Percentiles rank a stretch among this genome's conserved stretches.
Conservation (phyloP, 1,140 invertebrate genomes). For the Aphis craccivora region DNA sequence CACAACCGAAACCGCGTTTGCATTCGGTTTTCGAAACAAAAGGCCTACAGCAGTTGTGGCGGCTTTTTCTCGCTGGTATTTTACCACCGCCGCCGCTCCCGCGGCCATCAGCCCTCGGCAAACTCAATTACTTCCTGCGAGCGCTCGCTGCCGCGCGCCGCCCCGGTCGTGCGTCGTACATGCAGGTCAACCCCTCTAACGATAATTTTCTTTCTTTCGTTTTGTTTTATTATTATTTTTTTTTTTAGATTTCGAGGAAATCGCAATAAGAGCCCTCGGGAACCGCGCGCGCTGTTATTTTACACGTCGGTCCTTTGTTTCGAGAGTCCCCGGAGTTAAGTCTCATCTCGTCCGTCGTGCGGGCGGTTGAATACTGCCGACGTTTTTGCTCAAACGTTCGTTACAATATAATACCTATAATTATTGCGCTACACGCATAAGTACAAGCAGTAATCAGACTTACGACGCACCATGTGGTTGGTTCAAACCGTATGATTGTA, state of each 20-base stretch:
- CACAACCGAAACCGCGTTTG: constrained; percentile 35
- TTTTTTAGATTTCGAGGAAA: constrained; percentile 26
- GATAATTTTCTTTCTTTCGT: constrained; percentile 51
- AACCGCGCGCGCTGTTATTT: neutral
- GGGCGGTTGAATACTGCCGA: neutral
- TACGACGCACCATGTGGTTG: no score
- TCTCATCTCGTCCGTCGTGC: neutral
- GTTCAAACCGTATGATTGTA: no score
- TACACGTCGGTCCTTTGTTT: constrained; percentile 18
- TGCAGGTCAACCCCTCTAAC: constrained; percentile 38
- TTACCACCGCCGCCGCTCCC: neutral
- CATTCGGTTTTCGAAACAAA: constrained; percentile 51
- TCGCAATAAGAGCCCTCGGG: constrained; percentile 12
- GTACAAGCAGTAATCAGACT: no score
- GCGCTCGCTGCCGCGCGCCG: neutral
- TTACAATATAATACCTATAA: neutral
- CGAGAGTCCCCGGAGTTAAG: neutral
- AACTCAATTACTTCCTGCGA: constrained; percentile 57
- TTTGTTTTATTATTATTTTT: neutral
- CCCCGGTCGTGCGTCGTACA: neutral
- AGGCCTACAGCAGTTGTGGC: constrained; percentile 37
- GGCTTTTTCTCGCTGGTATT: constrained; percentile 45
- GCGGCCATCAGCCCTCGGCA: constrained; percentile 13
- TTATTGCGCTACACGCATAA: neutral
- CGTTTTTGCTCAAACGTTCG: neutral